phyloP scores from a whole-genome alignment of 1,140 invertebrate species.

The Magallana ariakensis region DNA sequence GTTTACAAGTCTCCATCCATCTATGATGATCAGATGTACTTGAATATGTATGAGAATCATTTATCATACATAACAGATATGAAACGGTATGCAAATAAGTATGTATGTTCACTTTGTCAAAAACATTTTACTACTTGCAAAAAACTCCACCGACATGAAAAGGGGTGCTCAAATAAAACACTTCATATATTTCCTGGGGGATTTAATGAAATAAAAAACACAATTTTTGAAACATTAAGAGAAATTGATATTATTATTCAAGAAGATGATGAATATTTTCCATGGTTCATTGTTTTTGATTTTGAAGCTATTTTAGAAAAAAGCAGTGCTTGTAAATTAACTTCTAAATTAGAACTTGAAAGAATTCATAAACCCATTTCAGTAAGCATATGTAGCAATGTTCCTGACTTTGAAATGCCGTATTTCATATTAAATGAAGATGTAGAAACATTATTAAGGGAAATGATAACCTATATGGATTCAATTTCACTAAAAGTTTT shows the following conservation, averaged over 20 bases:
- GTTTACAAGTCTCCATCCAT: not conserved
- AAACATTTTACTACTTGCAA: not conserved
- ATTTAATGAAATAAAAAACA: not conserved
- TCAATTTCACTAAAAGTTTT: not conserved
- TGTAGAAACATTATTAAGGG: not conserved
- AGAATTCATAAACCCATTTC: slow-evolving; percentile 27
- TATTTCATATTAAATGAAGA: slow-evolving; percentile 5
- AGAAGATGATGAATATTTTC: slow-evolving; percentile 10
- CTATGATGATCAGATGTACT: not conserved
- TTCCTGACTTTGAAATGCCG: not conserved
- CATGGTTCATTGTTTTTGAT: slow-evolving; percentile 37
- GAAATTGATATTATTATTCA: not conserved
- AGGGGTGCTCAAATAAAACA: slow-evolving; percentile 1
- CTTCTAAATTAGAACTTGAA: not conserved
- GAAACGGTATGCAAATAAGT: slow-evolving; percentile 14
- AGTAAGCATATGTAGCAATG: slow-evolving; percentile 40
- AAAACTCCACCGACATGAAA: not conserved
- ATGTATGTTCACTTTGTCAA: not conserved
- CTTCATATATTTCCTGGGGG: slow-evolving; percentile 26
- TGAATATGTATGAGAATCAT: slow-evolving; percentile 37
- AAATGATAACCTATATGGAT: slow-evolving; percentile 43
- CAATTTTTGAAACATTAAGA: slow-evolving; percentile 15
- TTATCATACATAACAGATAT: slow-evolving; percentile 17
- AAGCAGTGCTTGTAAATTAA: not conserved
- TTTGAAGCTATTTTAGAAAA: slow-evolving; percentile 34